These are phyloP conservation scores for Mirounga angustirostris DNA, from an alignment of 2,113 vertebrate species.

Conservation along the genomic window DNA sequence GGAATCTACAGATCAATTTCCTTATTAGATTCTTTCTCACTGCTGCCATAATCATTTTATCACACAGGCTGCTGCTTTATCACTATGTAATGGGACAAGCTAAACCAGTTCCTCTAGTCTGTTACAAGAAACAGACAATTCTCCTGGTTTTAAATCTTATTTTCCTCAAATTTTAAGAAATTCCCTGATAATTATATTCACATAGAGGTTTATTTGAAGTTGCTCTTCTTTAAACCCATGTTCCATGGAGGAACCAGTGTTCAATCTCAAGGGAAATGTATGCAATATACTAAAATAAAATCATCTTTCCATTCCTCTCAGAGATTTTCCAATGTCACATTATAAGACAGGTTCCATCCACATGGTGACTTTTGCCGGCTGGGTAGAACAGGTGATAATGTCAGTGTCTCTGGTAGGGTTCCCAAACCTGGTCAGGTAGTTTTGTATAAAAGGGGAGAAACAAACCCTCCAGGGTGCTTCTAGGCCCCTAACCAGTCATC, in stretches of 20 bases:
- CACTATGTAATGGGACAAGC: conserved; percentile 86
- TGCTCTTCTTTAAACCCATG: conserved; percentile 38
- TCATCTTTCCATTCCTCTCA: not conserved
- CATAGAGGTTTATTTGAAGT: conserved; percentile 48
- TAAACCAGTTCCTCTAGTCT: conserved; percentile 80
- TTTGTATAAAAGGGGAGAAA: not conserved
- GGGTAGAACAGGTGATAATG: not conserved
- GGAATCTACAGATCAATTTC: conserved; percentile 90
- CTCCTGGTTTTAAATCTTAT: conserved; percentile 73
- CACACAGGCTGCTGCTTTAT: conserved; percentile 87
- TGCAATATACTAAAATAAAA: not conserved
- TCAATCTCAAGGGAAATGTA: conserved; percentile 21
- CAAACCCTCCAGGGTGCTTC: not conserved
- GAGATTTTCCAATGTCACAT: conserved; percentile 12
- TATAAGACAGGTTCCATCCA: not conserved
- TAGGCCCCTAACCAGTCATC: not conserved
- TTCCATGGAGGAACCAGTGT: not conserved
- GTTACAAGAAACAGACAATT: conserved; percentile 80
- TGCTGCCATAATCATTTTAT: conserved; percentile 89
- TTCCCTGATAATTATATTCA: conserved; percentile 62
- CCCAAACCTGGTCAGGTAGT: not conserved
- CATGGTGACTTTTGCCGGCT: not conserved
- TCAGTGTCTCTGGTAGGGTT: not conserved
- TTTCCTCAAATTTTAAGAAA: conserved; percentile 72
- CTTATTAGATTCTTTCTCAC: conserved; percentile 89